Evolutionary conservation across 2,888 invertebrate genomes (phyloP), one percentile per base, ranked within the genome.

Genomic region (Marronus borbonicus): DNA sequence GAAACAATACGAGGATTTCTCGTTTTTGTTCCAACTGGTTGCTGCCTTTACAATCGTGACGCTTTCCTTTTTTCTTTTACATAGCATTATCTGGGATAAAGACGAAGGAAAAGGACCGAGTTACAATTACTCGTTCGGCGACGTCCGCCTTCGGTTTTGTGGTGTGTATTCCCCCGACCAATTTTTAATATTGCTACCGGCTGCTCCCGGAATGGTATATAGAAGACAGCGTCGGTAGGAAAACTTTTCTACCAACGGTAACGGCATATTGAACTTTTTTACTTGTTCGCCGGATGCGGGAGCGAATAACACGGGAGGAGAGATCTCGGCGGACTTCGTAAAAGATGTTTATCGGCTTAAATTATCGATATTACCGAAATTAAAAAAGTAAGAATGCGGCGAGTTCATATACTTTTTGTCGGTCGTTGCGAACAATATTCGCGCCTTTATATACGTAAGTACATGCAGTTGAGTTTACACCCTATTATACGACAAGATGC

Each of bases 171-270:
- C 80, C 77, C 78, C 78, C 78, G 78, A 69, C 79, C 79, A 81
- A 82, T 81, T 82, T 82, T 82, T 81, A 82, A 82, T 82, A 82
- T 82, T 80, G 81, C 80, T 81, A 10, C n/a, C 65, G 31, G 17
- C 20, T 20, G 17, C 14, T 14, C 20, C 81, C 75, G 79, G 77
- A 79, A 81, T 78, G 70, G 79, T 76, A 55, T 70, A 55, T 20
- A 20, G 4, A 17, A 55, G 5, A 4, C n/a, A 1, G 55, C 1
- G 39, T 8, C 65, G 36, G 65, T 44, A 44, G 44, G 10, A 12
- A 44, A 44, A 44, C 44, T 44, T 44, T 44, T 44, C 44, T 75
- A 60, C 44, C 76, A 60, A 44, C 76, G 80, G 80, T 80, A 62
- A 28, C 76, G 44, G 24, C 50, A 64, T 76, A 70, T 70, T 64